These are phyloP conservation scores for Homarus gammarus DNA, from an alignment of 2,888 invertebrate genomes.

Conservation along the genomic window DNA sequence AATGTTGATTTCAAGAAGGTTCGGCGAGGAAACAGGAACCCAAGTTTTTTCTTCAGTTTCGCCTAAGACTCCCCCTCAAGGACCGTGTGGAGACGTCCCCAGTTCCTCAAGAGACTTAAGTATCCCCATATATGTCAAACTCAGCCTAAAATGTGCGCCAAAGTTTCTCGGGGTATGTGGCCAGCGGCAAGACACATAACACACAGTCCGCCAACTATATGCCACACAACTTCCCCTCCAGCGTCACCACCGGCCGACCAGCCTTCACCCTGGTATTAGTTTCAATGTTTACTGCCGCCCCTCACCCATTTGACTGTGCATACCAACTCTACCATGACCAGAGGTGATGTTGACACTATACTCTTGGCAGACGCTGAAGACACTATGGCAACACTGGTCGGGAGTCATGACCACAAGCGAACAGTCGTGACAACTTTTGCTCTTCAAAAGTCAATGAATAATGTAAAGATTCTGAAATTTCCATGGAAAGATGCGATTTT, in stretches of 20 bases:
- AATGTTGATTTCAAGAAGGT: too few species aligned
- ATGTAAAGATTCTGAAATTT: too few species aligned
- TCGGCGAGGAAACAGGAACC: too few species aligned
- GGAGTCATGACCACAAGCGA: too few species aligned
- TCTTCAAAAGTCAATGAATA: too few species aligned
- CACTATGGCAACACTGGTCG: too few species aligned
- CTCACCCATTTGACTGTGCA: background rate
- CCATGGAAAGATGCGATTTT: too few species aligned
- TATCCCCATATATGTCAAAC: conserved; percentile 5
- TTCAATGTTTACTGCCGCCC: background rate
- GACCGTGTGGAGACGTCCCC: background rate
- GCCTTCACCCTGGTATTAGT: background rate
- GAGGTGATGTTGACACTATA: too few species aligned
- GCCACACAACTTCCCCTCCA: background rate
- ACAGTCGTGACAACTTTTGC: too few species aligned
- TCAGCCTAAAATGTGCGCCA: background rate
- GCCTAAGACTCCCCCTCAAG: background rate
- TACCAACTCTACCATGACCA: too few species aligned
- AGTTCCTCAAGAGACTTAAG: background rate
- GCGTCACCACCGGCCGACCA: background rate
- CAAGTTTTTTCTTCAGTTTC: background rate
- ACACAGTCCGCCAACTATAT: background rate
- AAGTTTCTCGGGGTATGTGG: background rate
- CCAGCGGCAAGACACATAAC: background rate
- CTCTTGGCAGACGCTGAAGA: too few species aligned